Conservation (phyloP, 1,140 invertebrate species). For the Drosophila lacteicornis region DNA sequence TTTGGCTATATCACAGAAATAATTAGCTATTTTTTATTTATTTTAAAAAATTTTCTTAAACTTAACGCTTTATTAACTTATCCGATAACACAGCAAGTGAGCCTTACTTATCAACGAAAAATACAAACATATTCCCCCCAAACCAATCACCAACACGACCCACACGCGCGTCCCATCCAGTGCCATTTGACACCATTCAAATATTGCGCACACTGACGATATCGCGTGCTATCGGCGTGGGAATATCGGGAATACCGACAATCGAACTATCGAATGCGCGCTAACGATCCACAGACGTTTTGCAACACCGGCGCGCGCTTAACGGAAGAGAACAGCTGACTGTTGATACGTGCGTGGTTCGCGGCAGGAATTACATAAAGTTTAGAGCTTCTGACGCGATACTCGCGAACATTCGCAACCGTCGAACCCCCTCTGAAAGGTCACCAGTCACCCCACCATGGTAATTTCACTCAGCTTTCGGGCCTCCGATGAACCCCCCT, state of each 20-base stretch:
- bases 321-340: slow-evolving; percentile 64
- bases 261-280: slow-evolving; percentile 5
- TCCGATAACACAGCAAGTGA: slow-evolving; percentile 22
- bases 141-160: slow-evolving; percentile 22
- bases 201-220: slow-evolving; percentile 18
- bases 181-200: slow-evolving; percentile 19
- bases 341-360: slow-evolving; percentile 67
- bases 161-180: slow-evolving; percentile 5
- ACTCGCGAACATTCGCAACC: slow-evolving; percentile 37
- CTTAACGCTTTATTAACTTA: too few species aligned
- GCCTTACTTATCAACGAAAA: slow-evolving; percentile 29
- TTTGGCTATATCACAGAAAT: too few species aligned
- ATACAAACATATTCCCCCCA: slow-evolving; percentile 5
- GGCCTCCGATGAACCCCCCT: too few species aligned
- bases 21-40: too few species aligned
- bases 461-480: slow-evolving; percentile 64
- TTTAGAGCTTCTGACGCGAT: slow-evolving; percentile 62
- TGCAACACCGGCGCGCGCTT: slow-evolving; percentile 22
- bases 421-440: slow-evolving; percentile 41
- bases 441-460: slow-evolving; percentile 48
- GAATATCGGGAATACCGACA: slow-evolving; percentile 18
- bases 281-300: slow-evolving; percentile 7
- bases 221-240: slow-evolving; percentile 13
- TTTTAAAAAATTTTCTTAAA: too few species aligned
- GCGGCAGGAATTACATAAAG: slow-evolving; percentile 75